Conservation (phyloP, 1,140 invertebrate genomes). For the Papilio xuthus region DNA sequence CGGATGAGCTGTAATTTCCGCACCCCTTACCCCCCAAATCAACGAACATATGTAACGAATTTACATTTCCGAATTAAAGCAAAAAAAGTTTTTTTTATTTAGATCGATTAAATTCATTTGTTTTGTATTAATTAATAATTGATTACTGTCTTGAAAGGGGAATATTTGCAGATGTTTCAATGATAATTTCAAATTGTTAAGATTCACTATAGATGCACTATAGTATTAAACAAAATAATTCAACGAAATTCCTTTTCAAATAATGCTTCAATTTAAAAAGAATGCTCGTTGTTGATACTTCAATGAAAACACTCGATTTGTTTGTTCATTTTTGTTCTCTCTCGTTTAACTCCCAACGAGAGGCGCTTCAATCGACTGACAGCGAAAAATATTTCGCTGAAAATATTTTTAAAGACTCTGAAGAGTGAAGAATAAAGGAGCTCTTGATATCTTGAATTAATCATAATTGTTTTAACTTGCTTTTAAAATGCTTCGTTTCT, state of each 20-base stretch:
- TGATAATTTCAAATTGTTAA: neutral
- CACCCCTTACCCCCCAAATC: too few species aligned
- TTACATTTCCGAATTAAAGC: too few species aligned
- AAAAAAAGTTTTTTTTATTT: too few species aligned
- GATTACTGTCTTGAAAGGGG: too few species aligned
- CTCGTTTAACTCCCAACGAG: slow-evolving; percentile 26
- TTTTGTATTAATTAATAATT: too few species aligned
- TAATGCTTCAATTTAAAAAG: neutral
- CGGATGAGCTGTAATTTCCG: too few species aligned
- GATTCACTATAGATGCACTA: neutral
- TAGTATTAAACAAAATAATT: neutral
- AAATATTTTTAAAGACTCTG: slow-evolving; percentile 20
- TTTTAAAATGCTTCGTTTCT: neutral
- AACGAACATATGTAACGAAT: neutral
- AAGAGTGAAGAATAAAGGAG: slow-evolving; percentile 19
- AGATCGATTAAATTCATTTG: too few species aligned
- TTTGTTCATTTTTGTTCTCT: slow-evolving; percentile 22
- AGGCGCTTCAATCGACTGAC: slow-evolving; percentile 9
- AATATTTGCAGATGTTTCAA: neutral
- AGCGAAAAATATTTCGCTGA: slow-evolving; percentile 23
- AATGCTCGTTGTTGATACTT: slow-evolving; percentile 14
- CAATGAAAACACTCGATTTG: slow-evolving; percentile 25
- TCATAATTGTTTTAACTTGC: slow-evolving; percentile 33
- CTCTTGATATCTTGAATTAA: slow-evolving; percentile 34
- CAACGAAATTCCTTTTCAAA: neutral